phyloP scores from a whole-genome alignment of 2,797 vertebrate genomes.

The Melanotaenia parkinsoni region DNA sequence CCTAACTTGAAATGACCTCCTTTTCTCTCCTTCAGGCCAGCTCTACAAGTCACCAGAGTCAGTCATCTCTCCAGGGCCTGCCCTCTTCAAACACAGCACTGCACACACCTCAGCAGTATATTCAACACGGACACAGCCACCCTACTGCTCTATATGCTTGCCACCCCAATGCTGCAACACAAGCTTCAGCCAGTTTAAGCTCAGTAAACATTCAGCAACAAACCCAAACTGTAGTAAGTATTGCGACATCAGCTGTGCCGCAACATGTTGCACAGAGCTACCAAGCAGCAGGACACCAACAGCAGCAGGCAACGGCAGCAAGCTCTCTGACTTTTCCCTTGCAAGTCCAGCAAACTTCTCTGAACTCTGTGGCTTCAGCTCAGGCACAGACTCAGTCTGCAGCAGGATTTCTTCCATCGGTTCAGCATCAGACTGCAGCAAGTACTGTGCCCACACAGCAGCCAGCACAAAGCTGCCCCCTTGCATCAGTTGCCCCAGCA shows the following conservation, averaged over 20 bases:
- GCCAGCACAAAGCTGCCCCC: slow-evolving; percentile 56
- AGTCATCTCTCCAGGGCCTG: slow-evolving; percentile 63
- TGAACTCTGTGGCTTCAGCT: slow-evolving; percentile 42
- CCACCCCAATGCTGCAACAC: slow-evolving; percentile 54
- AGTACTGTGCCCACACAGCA: slow-evolving; percentile 54
- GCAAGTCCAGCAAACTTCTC: slow-evolving; percentile 57
- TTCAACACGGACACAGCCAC: slow-evolving; percentile 73
- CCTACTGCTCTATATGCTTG: slow-evolving; percentile 60
- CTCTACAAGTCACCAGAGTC: slow-evolving; percentile 70
- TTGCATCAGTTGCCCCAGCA: slow-evolving; percentile 54
- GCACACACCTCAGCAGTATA: slow-evolving; percentile 63
- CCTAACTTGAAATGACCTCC: slow-evolving; percentile 34
- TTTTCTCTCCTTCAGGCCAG: slow-evolving; percentile 62
- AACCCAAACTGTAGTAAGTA: slow-evolving; percentile 37
- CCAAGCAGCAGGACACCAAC: slow-evolving; percentile 57
- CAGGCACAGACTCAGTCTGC: slow-evolving; percentile 54
- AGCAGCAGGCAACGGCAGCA: slow-evolving; percentile 43
- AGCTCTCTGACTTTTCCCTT: slow-evolving; percentile 45
- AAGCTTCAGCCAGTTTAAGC: slow-evolving; percentile 62
- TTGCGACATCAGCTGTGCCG: slow-evolving; percentile 44
- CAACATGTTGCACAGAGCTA: slow-evolving; percentile 73
- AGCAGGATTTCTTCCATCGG: slow-evolving; percentile 50
- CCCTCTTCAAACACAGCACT: slow-evolving; percentile 59
- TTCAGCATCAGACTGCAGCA: slow-evolving; percentile 55
- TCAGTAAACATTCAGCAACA: slow-evolving; percentile 78